These are phyloP conservation scores for Drosophila erecta DNA, from an alignment of 1,140 invertebrate genomes.

Conservation along the genomic window DNA sequence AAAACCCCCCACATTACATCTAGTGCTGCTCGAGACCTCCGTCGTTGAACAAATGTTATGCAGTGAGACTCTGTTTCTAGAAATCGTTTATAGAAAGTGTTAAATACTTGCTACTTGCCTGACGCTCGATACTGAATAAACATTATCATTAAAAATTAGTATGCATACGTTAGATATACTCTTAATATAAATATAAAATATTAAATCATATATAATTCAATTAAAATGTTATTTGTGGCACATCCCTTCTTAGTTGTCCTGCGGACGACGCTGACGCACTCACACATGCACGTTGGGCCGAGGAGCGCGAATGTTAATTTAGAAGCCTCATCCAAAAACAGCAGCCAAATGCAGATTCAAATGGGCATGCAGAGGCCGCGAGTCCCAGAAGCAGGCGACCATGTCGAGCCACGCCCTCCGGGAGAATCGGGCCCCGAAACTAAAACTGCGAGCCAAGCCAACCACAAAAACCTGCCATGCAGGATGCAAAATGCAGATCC, in stretches of 20 bases:
- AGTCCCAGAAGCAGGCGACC: conserved; percentile 35
- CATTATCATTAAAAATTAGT: too few species aligned
- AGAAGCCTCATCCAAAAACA: conserved; percentile 59
- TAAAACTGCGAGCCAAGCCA: conserved; percentile 55
- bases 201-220: too few species aligned
- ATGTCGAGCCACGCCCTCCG: conserved; percentile 29
- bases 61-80: neutral
- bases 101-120: too few species aligned
- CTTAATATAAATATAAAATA: too few species aligned
- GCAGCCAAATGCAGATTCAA: conserved; percentile 73
- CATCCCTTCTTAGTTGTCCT: neutral
- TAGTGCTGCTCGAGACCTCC: too few species aligned
- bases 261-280: conserved; percentile 11
- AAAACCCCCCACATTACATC: too few species aligned
- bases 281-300: conserved; percentile 20
- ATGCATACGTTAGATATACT: too few species aligned
- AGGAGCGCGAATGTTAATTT: conserved; percentile 75
- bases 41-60: too few species aligned
- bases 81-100: neutral
- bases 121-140: too few species aligned
- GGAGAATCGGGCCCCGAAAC: conserved; percentile 33
- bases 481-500: conserved; percentile 33
- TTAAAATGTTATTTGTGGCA: neutral
- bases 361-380: conserved; percentile 68
- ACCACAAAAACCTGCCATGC: conserved; percentile 59